Conservation (phyloP, 92 coral and sea anemone species). For the Epizoanthus ramosus region DNA sequence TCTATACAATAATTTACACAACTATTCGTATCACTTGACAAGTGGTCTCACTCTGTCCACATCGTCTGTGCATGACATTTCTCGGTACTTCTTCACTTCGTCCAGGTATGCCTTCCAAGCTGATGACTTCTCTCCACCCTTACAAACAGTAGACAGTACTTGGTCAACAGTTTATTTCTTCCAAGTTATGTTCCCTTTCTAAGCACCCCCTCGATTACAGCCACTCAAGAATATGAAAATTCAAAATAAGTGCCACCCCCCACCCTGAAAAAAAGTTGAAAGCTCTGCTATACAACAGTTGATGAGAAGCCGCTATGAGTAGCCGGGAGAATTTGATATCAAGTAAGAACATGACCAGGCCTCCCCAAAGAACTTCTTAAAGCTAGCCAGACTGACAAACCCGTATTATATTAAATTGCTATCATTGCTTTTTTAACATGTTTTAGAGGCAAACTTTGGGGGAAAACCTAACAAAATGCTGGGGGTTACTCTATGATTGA, state of each 20-base stretch:
- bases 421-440: too few relatives aligned
- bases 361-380: too few relatives aligned
- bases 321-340: too few relatives aligned
- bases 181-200: background rate
- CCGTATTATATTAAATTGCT: too few relatives aligned
- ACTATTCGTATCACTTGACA: constrained; percentile 62
- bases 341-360: too few relatives aligned
- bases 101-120: constrained; percentile 99
- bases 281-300: too few relatives aligned
- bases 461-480: too few relatives aligned
- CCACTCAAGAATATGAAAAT: background rate
- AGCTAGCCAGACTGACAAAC: too few relatives aligned
- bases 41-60: constrained; percentile 88
- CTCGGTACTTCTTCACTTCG: constrained; percentile 90
- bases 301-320: too few relatives aligned
- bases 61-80: constrained; percentile 95
- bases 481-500: too few relatives aligned
- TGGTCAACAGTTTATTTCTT: background rate
- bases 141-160: background rate
- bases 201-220: background rate
- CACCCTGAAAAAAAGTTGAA: too few relatives aligned
- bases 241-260: background rate
- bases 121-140: constrained; percentile 76
- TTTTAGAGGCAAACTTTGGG: too few relatives aligned
- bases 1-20: background rate